Evolutionary conservation across 2,113 vertebrate genomes (phyloP), one percentile per base, ranked within the genome.

Genomic region (Octodon degus): DNA sequence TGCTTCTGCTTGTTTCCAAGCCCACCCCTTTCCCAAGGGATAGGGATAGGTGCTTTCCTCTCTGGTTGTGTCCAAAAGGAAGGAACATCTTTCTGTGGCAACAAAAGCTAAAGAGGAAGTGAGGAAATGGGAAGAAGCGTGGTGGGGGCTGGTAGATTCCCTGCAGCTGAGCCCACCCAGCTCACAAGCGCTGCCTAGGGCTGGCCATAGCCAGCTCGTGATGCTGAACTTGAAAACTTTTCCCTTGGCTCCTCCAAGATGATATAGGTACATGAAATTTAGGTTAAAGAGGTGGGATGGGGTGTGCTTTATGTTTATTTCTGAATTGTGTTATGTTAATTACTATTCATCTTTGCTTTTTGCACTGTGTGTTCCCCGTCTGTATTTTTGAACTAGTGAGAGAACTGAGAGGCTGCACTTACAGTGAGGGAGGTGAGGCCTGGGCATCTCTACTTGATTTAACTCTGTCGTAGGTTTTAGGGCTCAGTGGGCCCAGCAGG

Each of bases 191-290:
- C 93, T 94, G 76, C 90, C 91, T 65, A 50, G 47, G 68, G 96
- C 96, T 92, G 65, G 65, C 67, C 4, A 34, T 17, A 32, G 96
- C 91, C 86, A 70, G 91, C 80, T 93, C n/a, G 0, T 72, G 55
- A 97, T 93, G 84, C 84, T 97, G 89, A 96, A 97, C 97, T 97
- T 97, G 97, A 97, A 97, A 97, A 83, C 43, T 70, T 86, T 67
- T 53, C n/a, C n/a, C 40, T 63, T 22, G 6, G 7, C 68, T 76
- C 70, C 76, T 92, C 62, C 62, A 92, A 93, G 88, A 82, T 89
- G 76, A 95, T 95, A 93, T 82, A 97, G 96, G 94, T 97, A 97
- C 95, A 27, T 92, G 65, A 98, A 94, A 40, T 96, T 97, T 97
- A 79, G 95, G 58, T 95, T 91, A 89, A 90, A 93, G 34, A 89